phyloP scores from a whole-genome alignment of 2,888 invertebrate species.

The Meiosimyza decipiens region DNA sequence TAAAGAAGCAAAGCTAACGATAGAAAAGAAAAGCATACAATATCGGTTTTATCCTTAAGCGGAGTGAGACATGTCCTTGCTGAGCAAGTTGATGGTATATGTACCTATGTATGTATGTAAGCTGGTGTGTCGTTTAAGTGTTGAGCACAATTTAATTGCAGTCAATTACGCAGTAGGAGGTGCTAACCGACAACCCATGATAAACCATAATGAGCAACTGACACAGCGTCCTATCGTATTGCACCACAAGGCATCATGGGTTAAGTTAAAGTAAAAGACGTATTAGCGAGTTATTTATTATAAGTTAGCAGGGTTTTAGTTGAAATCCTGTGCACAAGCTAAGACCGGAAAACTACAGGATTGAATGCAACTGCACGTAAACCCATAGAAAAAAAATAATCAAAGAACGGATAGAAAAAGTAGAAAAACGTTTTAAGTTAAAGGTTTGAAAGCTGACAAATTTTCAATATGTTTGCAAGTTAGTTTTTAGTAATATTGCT shows the following conservation, averaged over 20 bases:
- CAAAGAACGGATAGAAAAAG: no score
- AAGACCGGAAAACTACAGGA: no score
- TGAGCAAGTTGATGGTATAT: slow-evolving; percentile 18
- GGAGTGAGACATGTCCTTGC: neutral
- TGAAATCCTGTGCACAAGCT: no score
- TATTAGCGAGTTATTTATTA: slow-evolving; percentile 12
- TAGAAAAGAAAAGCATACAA: slow-evolving; percentile 40
- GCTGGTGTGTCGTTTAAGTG: slow-evolving; percentile 39
- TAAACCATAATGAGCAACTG: slow-evolving; percentile 22
- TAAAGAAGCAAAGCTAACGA: slow-evolving; percentile 7
- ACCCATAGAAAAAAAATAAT: no score
- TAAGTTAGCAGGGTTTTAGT: slow-evolving; percentile 1
- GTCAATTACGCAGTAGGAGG: slow-evolving; percentile 60
- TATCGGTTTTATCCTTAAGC: slow-evolving; percentile 13
- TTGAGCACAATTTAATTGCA: slow-evolving; percentile 62
- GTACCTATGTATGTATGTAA: slow-evolving; percentile 1
- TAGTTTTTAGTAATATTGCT: no score
- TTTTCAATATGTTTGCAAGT: no score
- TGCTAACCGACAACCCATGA: slow-evolving; percentile 16
- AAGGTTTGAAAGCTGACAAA: no score
- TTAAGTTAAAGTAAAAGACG: neutral
- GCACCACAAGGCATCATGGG: neutral
- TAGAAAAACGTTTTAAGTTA: no score
- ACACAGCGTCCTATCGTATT: neutral
- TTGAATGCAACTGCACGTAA: no score